A percentile compares a stretch with the other conserved stretches of the same genome.
These are phyloP conservation scores for Mythimna loreyi DNA, from an alignment of 2,888 invertebrate species.

Conservation along the genomic window DNA sequence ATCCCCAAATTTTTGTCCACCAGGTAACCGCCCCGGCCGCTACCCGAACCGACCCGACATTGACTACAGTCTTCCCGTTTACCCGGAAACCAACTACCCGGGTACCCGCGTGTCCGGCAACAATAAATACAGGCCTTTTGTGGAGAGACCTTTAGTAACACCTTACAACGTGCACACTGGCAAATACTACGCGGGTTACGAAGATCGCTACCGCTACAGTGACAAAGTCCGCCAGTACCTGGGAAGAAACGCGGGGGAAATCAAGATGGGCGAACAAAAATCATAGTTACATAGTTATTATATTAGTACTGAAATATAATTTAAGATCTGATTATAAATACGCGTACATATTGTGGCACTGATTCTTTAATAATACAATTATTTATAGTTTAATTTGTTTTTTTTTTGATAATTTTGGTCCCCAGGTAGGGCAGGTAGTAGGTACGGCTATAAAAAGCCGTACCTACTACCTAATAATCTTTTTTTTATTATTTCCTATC, in stretches of 20 bases:
- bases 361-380: conserved; percentile 57
- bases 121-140: conserved; percentile 58
- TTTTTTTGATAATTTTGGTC: conserved; percentile 2
- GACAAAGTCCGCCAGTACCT: conserved; percentile 79
- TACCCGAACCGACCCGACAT: conserved; percentile 69
- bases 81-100: conserved; percentile 65
- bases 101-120: conserved; percentile 68
- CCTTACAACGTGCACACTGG: conserved; percentile 68
- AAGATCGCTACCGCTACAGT: conserved; percentile 77
- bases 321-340: conserved; percentile 56
- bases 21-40: conserved; percentile 79
- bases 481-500: too few species aligned
- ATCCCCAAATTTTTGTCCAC: conserved; percentile 16
- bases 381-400: conserved; percentile 31
- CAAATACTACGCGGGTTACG: conserved; percentile 79
- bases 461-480: too few species aligned
- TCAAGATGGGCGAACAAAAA: conserved; percentile 74
- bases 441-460: too few species aligned
- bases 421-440: too few species aligned
- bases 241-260: conserved; percentile 78
- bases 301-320: conserved; percentile 37
- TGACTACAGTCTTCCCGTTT: conserved; percentile 71
- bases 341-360: conserved; percentile 52
- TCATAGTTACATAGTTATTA: conserved; percentile 40
- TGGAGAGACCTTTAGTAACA: conserved; percentile 63